A percentile compares a stretch with the other conserved stretches of the same genome.
Conservation (phyloP, 1,140 invertebrate species). For the Ditylenchus dipsaci region DNA sequence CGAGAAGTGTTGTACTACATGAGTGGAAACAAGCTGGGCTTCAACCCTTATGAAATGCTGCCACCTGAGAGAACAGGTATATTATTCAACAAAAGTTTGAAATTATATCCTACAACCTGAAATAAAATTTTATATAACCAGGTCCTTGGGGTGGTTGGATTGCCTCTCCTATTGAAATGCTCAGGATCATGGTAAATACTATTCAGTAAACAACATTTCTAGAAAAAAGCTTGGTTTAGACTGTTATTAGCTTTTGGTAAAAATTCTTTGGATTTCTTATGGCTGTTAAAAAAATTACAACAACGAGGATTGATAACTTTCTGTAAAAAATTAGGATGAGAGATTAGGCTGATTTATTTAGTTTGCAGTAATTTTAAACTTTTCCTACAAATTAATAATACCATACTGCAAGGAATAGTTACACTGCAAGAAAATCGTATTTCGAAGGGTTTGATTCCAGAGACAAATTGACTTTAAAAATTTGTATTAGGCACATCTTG, state of each 20-base stretch:
- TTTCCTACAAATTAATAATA: no score
- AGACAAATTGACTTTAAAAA: not conserved
- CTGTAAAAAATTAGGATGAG: no score
- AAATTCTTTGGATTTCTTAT: no score
- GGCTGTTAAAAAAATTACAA: no score
- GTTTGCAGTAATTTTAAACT: no score
- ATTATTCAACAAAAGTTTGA: not conserved
- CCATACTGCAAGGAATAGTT: not conserved
- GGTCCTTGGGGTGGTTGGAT: conserved; percentile 59
- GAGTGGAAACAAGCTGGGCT: conserved; percentile 49
- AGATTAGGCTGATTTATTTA: no score
- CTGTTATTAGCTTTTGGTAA: no score
- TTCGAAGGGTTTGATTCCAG: not conserved
- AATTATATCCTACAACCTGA: not conserved
- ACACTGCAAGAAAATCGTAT: no score
- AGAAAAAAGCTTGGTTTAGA: not conserved
- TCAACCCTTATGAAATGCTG: conserved; percentile 55
- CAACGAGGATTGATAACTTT: no score
- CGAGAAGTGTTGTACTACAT: conserved; percentile 58
- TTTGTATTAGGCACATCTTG: conserved; percentile 26
- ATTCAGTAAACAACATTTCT: not conserved
- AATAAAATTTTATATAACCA: no score
- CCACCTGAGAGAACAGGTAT: conserved; percentile 47
- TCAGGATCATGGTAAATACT: conserved; percentile 47
- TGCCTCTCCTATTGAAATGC: conserved; percentile 54